phyloP scores from a whole-genome alignment of 2,113 vertebrate genomes.

The Trogon surrucura region DNA sequence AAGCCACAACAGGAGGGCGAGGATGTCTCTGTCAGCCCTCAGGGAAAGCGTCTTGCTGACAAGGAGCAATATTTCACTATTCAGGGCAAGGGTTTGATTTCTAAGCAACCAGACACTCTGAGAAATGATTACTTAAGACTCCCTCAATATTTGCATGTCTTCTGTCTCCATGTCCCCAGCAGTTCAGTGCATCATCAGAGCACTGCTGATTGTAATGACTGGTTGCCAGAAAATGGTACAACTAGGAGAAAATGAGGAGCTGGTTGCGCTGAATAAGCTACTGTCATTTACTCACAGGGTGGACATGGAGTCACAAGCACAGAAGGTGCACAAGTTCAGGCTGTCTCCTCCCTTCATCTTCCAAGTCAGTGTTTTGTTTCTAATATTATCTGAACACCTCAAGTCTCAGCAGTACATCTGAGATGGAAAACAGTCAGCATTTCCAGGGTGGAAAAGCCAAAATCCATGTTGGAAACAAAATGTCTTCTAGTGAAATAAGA shows the following conservation, averaged over 20 bases:
- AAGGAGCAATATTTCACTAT: background rate
- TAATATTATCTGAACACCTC: background rate
- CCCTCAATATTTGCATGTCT: background rate
- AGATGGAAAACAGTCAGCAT: background rate
- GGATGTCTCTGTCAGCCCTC: background rate
- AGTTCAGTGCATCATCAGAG: background rate
- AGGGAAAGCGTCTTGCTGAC: background rate
- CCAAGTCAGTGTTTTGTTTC: background rate
- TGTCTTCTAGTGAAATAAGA: background rate
- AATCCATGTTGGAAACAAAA: background rate
- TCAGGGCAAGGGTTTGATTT: background rate
- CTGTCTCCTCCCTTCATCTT: background rate
- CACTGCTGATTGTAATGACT: conserved; percentile 11
- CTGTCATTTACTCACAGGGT: background rate
- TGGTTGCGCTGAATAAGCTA: background rate
- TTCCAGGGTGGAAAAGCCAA: background rate
- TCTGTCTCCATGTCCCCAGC: background rate
- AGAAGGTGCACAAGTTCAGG: conserved; percentile 25
- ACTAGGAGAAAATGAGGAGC: background rate
- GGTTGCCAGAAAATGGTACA: conserved; percentile 7
- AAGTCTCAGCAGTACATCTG: background rate
- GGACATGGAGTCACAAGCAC: background rate
- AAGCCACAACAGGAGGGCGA: background rate
- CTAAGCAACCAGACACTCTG: background rate
- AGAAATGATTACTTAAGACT: background rate